Evolutionary conservation across 2,888 invertebrate species (phyloP).

Genomic region (Eilema caniola): DNA sequence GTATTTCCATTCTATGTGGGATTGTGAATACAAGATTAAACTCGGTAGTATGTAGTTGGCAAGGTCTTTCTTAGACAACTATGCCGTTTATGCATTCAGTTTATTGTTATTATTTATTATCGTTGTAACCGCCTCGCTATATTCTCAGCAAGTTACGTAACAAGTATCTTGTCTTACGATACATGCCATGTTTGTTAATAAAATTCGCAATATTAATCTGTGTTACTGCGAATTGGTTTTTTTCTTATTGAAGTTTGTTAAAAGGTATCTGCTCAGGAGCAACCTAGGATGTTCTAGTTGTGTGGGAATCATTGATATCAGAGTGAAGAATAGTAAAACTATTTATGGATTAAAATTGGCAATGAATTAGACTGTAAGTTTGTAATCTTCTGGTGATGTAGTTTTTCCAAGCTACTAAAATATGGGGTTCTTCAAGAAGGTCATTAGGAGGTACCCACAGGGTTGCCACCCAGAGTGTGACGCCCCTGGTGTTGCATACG

Average conservation of each 20-base stretch:
- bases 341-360: no score
- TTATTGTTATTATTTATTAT: constrained; percentile 4
- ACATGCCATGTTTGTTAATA: not conserved
- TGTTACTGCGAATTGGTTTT: not conserved
- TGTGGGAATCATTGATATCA: not conserved
- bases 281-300: not conserved
- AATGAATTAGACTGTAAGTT: no score
- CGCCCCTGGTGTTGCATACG: no score
- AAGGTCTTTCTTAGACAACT: constrained; percentile 4
- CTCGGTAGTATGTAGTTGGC: not conserved
- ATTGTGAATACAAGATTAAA: not conserved
- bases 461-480: no score
- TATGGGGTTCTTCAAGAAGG: no score
- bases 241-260: not conserved
- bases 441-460: no score
- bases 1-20: not conserved
- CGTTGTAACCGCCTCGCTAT: not conserved
- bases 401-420: no score
- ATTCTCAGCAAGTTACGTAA: constrained; percentile 4
- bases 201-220: not conserved
- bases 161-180: not conserved
- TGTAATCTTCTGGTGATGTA: no score
- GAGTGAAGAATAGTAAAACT: no score
- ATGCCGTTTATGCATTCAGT: not conserved
- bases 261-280: not conserved